Evolutionary conservation across 2,113 vertebrate genomes (phyloP), one percentile per base, ranked within the genome.

Genomic region (Morone chrysops): DNA sequence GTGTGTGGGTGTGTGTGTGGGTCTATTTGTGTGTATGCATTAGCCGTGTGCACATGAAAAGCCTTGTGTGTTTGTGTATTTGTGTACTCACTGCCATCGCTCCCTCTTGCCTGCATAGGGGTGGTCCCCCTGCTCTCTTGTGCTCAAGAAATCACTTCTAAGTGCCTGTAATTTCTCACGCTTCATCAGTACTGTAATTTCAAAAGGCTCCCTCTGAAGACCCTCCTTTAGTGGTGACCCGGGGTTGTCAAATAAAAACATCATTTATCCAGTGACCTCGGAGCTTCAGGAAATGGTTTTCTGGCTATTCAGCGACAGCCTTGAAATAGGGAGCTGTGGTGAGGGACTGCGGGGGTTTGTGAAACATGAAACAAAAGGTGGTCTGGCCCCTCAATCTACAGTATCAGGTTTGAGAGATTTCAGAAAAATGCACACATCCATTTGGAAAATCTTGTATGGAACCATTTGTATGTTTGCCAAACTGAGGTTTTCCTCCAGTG

Each of bases 291-390:
- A 94, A 92, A 92, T 87, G 90, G 86, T 91, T 90, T 91, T 85
- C 89, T 80, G 90, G 92, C 78, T 89, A 83, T 90, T 90, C 91
- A 82, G 78, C 78, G 75, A 89, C 89, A 84, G 91, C 93, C 93
- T 94, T 94, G 91, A 91, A 93, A 92, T 86, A 87, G 78, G 91
- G 87, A 86, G 83, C 81, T 90, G 92, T 69, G 92, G 87, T 92
- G 74, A 92, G 69, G 87, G 87, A 73, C 81, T 84, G 84, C 71
- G 25, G 87, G 85, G 83, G 85, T 89, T 89, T 87, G 80, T 92
- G 92, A 93, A 93, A 94, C 92, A 92, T 93, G 90, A 94, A 93
- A 93, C 93, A 93, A 92, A 93, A 93, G 91, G 90, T 91, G 92
- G 90, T 91, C 90, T 90, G 93, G 87, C 88, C 75, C 70, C 88